These are phyloP conservation scores for Pyrocoelia pectoralis DNA, from an alignment of 2,888 invertebrate species.

Conservation along the genomic window DNA sequence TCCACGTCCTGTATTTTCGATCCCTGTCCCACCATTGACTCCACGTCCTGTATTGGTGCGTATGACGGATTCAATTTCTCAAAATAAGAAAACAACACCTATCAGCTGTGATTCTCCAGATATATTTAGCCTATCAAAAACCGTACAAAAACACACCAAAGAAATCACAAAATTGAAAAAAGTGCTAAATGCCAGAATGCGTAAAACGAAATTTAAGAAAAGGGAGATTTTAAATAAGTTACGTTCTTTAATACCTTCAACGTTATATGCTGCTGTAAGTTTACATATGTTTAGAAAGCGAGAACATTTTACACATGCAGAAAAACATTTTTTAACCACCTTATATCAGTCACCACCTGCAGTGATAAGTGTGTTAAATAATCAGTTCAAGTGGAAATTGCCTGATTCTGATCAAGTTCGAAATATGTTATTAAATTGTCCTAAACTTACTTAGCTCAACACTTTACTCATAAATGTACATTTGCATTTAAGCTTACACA, in stretches of 20 bases:
- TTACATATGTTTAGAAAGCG: conserved; percentile 48
- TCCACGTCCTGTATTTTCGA: no score
- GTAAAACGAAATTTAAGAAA: conserved; percentile 37
- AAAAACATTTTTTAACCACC: conserved; percentile 52
- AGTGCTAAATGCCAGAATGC: conserved; percentile 43
- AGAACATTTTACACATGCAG: conserved; percentile 48
- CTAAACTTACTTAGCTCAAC: not conserved
- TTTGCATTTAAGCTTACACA: no score
- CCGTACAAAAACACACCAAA: conserved; percentile 49
- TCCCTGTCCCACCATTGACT: no score
- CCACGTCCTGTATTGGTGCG: no score
- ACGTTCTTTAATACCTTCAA: conserved; percentile 49
- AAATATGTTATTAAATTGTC: not conserved
- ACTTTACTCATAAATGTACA: no score
- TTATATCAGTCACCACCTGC: conserved; percentile 52
- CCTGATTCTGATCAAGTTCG: conserved; percentile 43
- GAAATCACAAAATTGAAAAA: conserved; percentile 53
- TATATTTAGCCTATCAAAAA: conserved; percentile 12
- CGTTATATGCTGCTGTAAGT: conserved; percentile 50
- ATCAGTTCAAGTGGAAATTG: conserved; percentile 54
- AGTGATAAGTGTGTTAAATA: conserved; percentile 50
- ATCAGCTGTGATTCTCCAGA: not conserved
- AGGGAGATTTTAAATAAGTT: conserved; percentile 44
- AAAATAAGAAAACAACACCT: not conserved
- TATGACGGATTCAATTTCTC: not conserved